Evolutionary conservation across 1,140 invertebrate species (phyloP), one percentile per base, ranked within the genome.

Genomic region (Lepidurus arcticus): DNA sequence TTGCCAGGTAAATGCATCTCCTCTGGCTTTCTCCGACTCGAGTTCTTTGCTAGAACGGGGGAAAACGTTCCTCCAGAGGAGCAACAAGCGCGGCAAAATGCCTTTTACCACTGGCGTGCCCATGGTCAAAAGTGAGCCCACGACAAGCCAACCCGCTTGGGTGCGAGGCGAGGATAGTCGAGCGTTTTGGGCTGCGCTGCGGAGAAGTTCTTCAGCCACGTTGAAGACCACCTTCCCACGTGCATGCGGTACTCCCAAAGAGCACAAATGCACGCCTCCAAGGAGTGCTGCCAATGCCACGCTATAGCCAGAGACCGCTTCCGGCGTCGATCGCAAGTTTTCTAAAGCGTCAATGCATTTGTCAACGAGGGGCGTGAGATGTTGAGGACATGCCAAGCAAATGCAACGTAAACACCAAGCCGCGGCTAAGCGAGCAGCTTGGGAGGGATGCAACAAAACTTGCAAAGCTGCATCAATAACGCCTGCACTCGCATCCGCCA

Each of bases 1-100:
- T 88, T 98, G 96, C 98, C 98, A 99, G 65, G 97, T 99, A 84
- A 99, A 99, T 0, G 95, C 93, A 88, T 99, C 98, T 8, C 98
- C 98, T 79, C 97, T 89, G 0, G 94, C 93, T 84, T 98, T 98
- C 86, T 99, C 97, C 8, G 94, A 95, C 83, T 99, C 97, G 26
- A 99, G 87, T 85, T 99, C 97, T 84, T 98, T 98, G 43, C 91
- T 91, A 0, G 96, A 98, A 73, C 96, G 88, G 0, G 98, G 97
- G 85, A 99, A 99, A 42, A 96, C 97, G 86, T 98, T 98, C 82
- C 96, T 91, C 98, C 98, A 99, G 4, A 99, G 85, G 5, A 98
- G 85, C 78, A 98, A 84, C 93, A 99, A 96, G 80, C 97, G 88
- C 0, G 96, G 96, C 73, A 98, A 84, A 34, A 97, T 86, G 1